Conservation (phyloP, 2,888 invertebrate genomes). For the Noctua janthina region DNA sequence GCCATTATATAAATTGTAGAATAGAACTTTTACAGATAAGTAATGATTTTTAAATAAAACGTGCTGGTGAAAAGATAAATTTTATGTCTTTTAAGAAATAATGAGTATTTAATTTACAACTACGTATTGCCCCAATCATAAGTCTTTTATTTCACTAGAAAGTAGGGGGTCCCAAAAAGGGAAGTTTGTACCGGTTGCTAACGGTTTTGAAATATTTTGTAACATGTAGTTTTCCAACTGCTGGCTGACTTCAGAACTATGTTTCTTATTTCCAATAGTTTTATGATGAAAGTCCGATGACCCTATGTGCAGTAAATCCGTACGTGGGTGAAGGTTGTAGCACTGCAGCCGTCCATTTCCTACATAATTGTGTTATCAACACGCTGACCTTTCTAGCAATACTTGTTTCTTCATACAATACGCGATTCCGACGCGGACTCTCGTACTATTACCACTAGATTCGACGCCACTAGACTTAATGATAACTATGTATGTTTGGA, state of each 20-base stretch:
- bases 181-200: background rate
- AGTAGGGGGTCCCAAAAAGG: background rate
- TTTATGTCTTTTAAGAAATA: background rate
- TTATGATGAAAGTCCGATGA: constrained; percentile 20
- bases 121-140: background rate
- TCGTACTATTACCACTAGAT: background rate
- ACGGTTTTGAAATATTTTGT: background rate
- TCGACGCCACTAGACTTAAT: background rate
- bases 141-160: background rate
- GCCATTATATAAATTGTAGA: background rate
- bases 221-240: background rate
- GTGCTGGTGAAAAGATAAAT: background rate
- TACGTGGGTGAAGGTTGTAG: constrained; percentile 57
- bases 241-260: background rate
- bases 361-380: constrained; percentile 60
- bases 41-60: background rate
- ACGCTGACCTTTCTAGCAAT: constrained; percentile 59
- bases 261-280: background rate
- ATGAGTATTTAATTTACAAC: background rate
- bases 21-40: constrained; percentile 4
- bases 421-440: constrained; percentile 15
- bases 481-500: background rate
- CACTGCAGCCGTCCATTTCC: constrained; percentile 50
- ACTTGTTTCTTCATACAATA: constrained; percentile 26
- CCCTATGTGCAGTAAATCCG: constrained; percentile 35